These are phyloP conservation scores for Notamacropus eugenii DNA, from an alignment of 2,797 vertebrate genomes.

Conservation along the genomic window DNA sequence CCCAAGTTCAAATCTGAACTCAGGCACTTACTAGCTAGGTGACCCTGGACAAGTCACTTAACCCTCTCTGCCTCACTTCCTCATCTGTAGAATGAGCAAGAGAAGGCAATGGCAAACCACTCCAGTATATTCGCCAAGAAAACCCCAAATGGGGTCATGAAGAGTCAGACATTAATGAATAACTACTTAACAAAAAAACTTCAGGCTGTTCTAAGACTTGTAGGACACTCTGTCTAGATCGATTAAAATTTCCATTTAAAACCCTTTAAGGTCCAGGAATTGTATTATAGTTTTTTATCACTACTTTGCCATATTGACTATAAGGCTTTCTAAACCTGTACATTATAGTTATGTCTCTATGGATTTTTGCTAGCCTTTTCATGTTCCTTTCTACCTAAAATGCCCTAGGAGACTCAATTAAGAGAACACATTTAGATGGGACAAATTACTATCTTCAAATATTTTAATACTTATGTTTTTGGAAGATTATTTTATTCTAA, in stretches of 20 bases:
- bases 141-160: not conserved
- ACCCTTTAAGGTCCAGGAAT: not conserved
- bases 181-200: not conserved
- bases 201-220: not conserved
- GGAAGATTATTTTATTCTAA: not conserved
- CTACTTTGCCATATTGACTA: not conserved
- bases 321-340: not conserved
- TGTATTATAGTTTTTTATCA: not conserved
- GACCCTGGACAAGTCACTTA: not conserved
- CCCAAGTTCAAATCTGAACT: not conserved
- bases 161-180: not conserved
- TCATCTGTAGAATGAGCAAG: not conserved
- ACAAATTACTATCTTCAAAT: not conserved
- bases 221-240: not conserved
- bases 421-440: not conserved
- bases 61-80: not conserved
- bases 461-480: not conserved
- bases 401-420: not conserved
- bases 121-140: not conserved
- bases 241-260: not conserved
- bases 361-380: not conserved
- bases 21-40: not conserved
- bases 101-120: not conserved
- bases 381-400: not conserved
- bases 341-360: not conserved